phyloP scores from a whole-genome alignment of 2,888 invertebrate species.

The Brenthis daphne region DNA sequence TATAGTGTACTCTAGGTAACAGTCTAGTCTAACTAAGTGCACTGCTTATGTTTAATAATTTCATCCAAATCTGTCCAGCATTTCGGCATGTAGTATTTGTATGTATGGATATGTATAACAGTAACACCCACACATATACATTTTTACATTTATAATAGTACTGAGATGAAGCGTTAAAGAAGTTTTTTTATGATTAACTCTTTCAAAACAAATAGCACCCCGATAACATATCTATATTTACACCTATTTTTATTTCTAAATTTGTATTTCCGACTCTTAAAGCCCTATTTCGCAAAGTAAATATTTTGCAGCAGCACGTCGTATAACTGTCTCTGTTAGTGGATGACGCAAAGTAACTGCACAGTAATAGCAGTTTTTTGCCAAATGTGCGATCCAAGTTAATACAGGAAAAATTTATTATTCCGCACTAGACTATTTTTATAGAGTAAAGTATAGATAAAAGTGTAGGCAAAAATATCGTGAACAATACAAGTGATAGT shows the following conservation, averaged over 20 bases:
- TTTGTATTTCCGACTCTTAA: constrained; percentile 18
- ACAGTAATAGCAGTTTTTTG: constrained; percentile 40
- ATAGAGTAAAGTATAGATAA: constrained; percentile 10
- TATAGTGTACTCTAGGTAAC: too few relatives aligned
- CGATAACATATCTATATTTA: constrained; percentile 4
- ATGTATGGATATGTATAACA: too few relatives aligned
- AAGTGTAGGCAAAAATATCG: background rate
- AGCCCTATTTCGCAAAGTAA: constrained; percentile 29
- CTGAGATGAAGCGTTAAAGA: background rate
- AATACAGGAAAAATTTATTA: constrained; percentile 37
- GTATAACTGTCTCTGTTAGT: constrained; percentile 30
- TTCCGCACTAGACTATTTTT: constrained; percentile 24
- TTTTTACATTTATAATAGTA: too few relatives aligned
- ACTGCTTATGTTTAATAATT: too few relatives aligned
- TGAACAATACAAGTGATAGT: background rate
- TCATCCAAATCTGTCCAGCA: too few relatives aligned
- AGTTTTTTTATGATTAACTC: background rate
- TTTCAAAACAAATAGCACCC: background rate
- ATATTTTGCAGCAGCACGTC: constrained; percentile 29
- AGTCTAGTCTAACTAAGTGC: too few relatives aligned
- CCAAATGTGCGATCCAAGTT: constrained; percentile 37
- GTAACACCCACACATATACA: too few relatives aligned
- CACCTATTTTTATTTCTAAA: constrained; percentile 9
- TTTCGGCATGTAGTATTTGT: too few relatives aligned
- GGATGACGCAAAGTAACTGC: constrained; percentile 33